Evolutionary conservation across 2,797 vertebrate genomes (phyloP), one percentile per base, ranked within the genome.

Genomic region (Sebastes hubbsi): DNA sequence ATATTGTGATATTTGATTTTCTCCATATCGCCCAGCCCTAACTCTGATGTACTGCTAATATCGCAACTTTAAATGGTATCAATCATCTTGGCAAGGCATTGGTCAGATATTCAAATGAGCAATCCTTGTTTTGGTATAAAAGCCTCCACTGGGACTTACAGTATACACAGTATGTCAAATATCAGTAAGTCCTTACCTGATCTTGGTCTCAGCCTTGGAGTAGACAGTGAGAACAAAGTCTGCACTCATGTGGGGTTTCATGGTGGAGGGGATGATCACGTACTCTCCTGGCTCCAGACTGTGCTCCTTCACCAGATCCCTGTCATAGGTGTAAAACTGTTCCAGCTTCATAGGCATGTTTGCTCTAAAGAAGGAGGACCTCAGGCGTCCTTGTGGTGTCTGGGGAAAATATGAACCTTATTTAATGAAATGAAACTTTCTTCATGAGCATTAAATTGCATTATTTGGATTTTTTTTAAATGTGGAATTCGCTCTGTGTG

Each of bases 211-310:
- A 8, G 84, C 3, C 73, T 94, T 92, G 85, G 88, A 68, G 90
- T 67, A 90, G 74, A 93, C 52, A 0, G 72, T 42, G 64, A 94
- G 88, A 25, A 91, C 65, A 18, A 93, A 94, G 0, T 93, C 85
- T 54, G 61, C 81, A 1, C 4, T 69, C 42, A 8, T 72, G 71
- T 89, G 24, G 6, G 87, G 70, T 1, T n/a, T 0, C 12, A 60
- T 4, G 18, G 90, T 93, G 76, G 76, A 88, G 1, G 89, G 89
- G 24, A 94, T 1, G 20, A 93, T 75, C 78, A 93, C 72, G 3
- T 94, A 93, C 52, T 92, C 89, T 75, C 86, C 91, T 0, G 89
- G 88, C 58, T 88, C 66, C 86, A 94, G 77, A 5, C 80, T 91
- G 81, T 87, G 64, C n/a, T 58, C 1, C 66, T 88, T 62, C 11